Evolutionary conservation across 2,113 vertebrate species (phyloP).

Genomic region (Brachypodius melanocephalos): DNA sequence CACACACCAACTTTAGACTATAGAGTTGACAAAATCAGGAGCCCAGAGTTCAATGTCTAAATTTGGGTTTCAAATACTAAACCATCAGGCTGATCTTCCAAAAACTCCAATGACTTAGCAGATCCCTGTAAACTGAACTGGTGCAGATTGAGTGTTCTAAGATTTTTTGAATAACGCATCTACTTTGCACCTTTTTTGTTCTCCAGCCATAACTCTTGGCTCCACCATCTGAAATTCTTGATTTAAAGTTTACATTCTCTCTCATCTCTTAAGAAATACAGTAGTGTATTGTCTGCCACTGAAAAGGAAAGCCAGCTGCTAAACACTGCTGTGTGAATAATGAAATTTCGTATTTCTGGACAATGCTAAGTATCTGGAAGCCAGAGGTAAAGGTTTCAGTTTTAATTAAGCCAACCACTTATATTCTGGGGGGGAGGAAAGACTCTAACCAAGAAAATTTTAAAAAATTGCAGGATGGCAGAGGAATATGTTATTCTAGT

Average conservation of each 20-base stretch:
- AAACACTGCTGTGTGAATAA: neutral
- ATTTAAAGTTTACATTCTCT: neutral
- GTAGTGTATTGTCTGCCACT: neutral
- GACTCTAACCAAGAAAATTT: neutral
- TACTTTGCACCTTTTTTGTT: neutral
- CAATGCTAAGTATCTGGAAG: neutral
- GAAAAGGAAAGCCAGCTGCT: neutral
- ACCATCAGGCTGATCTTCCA: neutral
- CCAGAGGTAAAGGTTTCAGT: neutral
- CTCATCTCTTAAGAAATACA: neutral
- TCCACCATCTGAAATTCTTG: neutral
- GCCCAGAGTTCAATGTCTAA: neutral
- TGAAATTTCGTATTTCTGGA: neutral
- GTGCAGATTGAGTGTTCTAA: neutral
- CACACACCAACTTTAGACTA: neutral
- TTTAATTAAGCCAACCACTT: neutral
- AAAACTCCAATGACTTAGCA: neutral
- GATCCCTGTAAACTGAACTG: neutral
- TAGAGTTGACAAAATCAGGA: neutral
- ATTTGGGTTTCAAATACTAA: neutral
- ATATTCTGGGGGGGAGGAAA: fast-evolving
- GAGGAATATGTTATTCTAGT: neutral
- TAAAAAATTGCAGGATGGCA: neutral
- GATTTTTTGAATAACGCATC: neutral
- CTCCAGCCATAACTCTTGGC: neutral